Evolutionary conservation across 2,113 vertebrate genomes (phyloP), one percentile per base, ranked within the genome.

Genomic region (Corythaixoides concolor): DNA sequence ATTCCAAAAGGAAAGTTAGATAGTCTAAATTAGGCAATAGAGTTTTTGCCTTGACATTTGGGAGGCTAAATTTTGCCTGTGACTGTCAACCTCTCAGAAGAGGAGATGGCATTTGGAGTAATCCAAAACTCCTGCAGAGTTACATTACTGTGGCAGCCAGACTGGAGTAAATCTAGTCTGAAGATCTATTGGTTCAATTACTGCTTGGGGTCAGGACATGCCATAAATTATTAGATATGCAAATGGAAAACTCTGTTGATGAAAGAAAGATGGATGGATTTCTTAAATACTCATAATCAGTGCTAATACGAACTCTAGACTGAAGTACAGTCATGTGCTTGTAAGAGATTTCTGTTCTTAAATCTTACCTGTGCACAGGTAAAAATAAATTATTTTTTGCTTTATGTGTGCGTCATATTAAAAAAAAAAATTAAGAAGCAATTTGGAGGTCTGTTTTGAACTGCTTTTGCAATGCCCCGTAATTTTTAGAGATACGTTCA

Each of bases 171-270:
- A 95, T 82, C 90, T 80, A 70, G 74, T 62, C 78, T 76, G 94
- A 97, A 97, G 94, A 97, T 95, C 94, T 97, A 97, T 95, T 96
- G 81, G 94, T 94, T 96, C 95, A 96, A 94, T 97, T 96, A 96
- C 81, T 94, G 87, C 95, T 95, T 52, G 80, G 84, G 94, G 95
- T 97, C 92, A 96, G 89, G 86, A 87, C 89, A 79, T 55, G 92
- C 91, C 91, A 92, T 97, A 96, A 96, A 97, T 97, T 97, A 97
- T 95, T 94, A 95, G 89, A 91, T 95, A 97, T 97, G 97, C 94
- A 95, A 97, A 95, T 96, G 94, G 81, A 95, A 89, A 92, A 89
- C 81, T 83, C 79, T 94, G 68, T 73, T 95, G 94, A 89, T 95
- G 94, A 95, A 97, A 96, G 92, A 93, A 96, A 97, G 94, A 95